These are phyloP conservation scores for Oryctolagus cuniculus DNA, from an alignment of 2,113 vertebrate genomes.

Conservation along the genomic window mOryCun1.1 NC_091435.1:9721001-9721500, in stretches of 20 bases:
- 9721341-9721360: neutral
- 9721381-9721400: neutral
- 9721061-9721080: neutral
- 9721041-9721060: neutral
- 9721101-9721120: neutral
- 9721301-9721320: neutral
- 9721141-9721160: neutral
- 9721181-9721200: neutral
- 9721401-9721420: neutral
- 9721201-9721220: neutral
- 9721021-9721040: neutral
- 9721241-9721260: neutral
- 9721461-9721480: neutral
- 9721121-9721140: neutral
- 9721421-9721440: neutral
- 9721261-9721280: neutral
- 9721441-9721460: neutral
- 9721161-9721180: neutral
- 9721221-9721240: neutral
- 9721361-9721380: neutral
- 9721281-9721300: neutral
- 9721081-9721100: neutral
- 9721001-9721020: neutral
- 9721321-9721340: neutral
- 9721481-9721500: neutral